Base-by-base conservation (phyloP, 1,140 invertebrate species). In the Euborellia annulipes region DNA sequence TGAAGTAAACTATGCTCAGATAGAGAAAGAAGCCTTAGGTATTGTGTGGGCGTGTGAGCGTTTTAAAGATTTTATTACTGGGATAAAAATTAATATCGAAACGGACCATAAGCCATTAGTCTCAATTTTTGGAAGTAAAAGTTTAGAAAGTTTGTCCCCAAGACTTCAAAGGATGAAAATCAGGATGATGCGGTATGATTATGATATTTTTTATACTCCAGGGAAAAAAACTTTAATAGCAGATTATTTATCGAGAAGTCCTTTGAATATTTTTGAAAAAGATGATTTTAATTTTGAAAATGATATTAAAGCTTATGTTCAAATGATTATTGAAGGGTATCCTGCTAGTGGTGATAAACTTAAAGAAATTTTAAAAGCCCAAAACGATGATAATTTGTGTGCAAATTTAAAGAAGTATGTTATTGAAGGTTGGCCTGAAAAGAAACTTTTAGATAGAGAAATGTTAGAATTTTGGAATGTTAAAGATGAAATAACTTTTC, bases 21-120 rank as follows among this genome's bases (percentile, higher is more conserved):
- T 66, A 27, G 65, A 68, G 47, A 67, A 67, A 50, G 70, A 73
- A 54, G 58, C 61, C 34, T 45, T 73, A 14, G 68, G 65, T 0
- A 59, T 73, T n/a, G 53, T 64, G 0, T 64, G 59, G 49, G 65
- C 57, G 0, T 58, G 64, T 17, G 50, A 62, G 41, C 55, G 60
- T 41, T 67, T 66, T 49, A 39, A 54, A 37, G 52, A 57, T 21
- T 70, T 61, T 52, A n/a, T n/a, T n/a, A n/a, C n/a, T n/a, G n/a
- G n/a, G n/a, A 60, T 48, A 42, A 45, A 59, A 20, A 60, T 71
- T 27, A 58, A 40, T 6, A 58, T 70, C 1, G 54, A 63, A 48
- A 67, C 62, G 3, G 67, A 72, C 50, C 66, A 71, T 44, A 59
- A 62, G 46, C 61, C 63, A 2, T 49, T 70, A 13, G 57, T 61